Evolutionary conservation across 2,797 vertebrate genomes (phyloP).

Genomic region (Eulemur rubriventer): DNA sequence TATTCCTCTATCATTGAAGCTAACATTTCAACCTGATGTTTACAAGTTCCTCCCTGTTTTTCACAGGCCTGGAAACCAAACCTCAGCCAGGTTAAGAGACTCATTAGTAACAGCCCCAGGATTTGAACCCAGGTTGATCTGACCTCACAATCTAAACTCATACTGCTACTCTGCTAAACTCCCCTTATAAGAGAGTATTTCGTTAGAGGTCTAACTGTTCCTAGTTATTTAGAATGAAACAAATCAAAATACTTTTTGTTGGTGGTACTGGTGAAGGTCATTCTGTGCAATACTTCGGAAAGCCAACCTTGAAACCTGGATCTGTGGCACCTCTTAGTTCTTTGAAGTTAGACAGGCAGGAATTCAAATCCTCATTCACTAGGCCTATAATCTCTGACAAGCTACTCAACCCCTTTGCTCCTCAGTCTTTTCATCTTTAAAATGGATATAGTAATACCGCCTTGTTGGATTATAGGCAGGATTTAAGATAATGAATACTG

Average conservation of each 20-base stretch:
- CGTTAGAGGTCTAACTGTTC: not conserved
- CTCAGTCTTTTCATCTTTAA: conserved; percentile 12
- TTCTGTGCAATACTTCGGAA: not conserved
- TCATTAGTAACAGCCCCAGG: not conserved
- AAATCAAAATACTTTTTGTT: conserved; percentile 5
- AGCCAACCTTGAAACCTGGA: not conserved
- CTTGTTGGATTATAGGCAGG: not conserved
- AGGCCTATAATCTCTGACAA: not conserved
- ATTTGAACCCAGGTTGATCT: not conserved
- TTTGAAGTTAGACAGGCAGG: not conserved
- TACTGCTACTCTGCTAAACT: not conserved
- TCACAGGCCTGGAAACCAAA: not conserved
- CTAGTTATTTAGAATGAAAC: not conserved
- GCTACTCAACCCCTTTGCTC: not conserved
- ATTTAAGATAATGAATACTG: not conserved
- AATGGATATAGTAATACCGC: not conserved
- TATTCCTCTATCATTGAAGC: not conserved
- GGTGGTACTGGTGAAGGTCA: not conserved
- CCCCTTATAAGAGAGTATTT: not conserved
- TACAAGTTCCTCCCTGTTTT: not conserved
- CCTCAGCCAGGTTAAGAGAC: not conserved
- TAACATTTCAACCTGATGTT: not conserved
- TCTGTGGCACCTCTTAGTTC: not conserved
- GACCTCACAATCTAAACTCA: not conserved
- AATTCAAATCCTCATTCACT: not conserved